Evolutionary conservation across 2,888 invertebrate genomes (phyloP), one percentile per base, ranked within the genome.

Genomic region (Deilephila porcellus): DNA sequence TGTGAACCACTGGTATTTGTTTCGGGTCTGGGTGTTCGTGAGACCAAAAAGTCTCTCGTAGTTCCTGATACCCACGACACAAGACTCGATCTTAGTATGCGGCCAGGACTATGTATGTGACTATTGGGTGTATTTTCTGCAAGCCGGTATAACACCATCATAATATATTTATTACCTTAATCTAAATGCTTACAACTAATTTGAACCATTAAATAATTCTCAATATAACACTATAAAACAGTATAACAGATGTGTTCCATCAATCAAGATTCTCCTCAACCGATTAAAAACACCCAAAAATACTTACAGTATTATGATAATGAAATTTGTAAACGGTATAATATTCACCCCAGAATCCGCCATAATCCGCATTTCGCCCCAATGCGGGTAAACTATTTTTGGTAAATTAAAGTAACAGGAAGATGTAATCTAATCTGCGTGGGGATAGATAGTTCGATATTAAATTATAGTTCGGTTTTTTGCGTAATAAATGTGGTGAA

Each of bases 391-490:
- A 90, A 88, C 91, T 91, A 90, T 91, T 91, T 88, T 85, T 83
- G 85, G 86, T 87, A 90, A 91, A 92, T 90, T 88, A 88, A 82
- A 86, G 89, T 88, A 86, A 88, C 86, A 91, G 91, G 93, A 92
- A 86, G 85, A 76, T 86, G 81, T 93, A 93, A 93, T 93, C 88
- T 85, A 91, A 93, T 93, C 84, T 85, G 78, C 75, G 74, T 77
- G 76, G 78, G 81, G 81, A 82, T 79, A 83, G 79, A 88, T 91
- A 91, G 93, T 91, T 86, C 86, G 88, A 89, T 92, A 87, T 87
- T 86, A 84, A 81, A 84, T 88, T 86, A 82, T 86, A 86, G 85
- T 91, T 88, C 82, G 81, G 85, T 86, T 89, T 91, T 83, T 90
- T 89, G 88, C 78, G 79, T 81, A 79, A 76, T 76, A 71, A 60